Conservation (phyloP, 2,888 invertebrate species). For the Therioaphis trifolii region DNA sequence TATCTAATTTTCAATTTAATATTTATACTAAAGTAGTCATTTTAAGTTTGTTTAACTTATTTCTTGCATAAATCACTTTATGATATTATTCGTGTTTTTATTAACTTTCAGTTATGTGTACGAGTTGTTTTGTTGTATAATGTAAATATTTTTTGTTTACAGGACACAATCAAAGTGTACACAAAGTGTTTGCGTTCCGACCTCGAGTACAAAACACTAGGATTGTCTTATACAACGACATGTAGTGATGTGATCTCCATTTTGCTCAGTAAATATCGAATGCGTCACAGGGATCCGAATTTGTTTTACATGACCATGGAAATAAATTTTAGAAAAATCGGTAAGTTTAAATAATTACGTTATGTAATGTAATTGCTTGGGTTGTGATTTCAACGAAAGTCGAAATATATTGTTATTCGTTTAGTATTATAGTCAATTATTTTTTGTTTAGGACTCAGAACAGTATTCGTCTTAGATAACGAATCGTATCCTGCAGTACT, state of each 20-base stretch:
- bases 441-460: conserved; percentile 75
- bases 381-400: too few species aligned
- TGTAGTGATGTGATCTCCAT: conserved; percentile 88
- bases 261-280: conserved; percentile 87
- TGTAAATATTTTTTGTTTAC: conserved; percentile 69
- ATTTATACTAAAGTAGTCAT: too few species aligned
- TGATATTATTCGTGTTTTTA: too few species aligned
- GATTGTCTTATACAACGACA: conserved; percentile 88
- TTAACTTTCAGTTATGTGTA: too few species aligned
- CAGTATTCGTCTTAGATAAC: conserved; percentile 85
- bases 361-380: too few species aligned
- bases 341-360: conserved; percentile 66
- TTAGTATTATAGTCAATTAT: not conserved
- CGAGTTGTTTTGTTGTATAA: not conserved
- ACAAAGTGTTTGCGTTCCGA: conserved; percentile 89
- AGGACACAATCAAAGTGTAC: conserved; percentile 93
- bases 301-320: conserved; percentile 96
- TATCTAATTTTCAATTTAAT: too few species aligned
- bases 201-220: conserved; percentile 94
- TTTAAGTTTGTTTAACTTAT: too few species aligned
- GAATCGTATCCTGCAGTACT: conserved; percentile 90
- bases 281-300: conserved; percentile 91
- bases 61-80: too few species aligned
- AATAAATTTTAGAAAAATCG: conserved; percentile 84
- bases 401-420: too few species aligned